phyloP scores from a whole-genome alignment of 2,888 invertebrate species.

The Acleris emargana region DNA sequence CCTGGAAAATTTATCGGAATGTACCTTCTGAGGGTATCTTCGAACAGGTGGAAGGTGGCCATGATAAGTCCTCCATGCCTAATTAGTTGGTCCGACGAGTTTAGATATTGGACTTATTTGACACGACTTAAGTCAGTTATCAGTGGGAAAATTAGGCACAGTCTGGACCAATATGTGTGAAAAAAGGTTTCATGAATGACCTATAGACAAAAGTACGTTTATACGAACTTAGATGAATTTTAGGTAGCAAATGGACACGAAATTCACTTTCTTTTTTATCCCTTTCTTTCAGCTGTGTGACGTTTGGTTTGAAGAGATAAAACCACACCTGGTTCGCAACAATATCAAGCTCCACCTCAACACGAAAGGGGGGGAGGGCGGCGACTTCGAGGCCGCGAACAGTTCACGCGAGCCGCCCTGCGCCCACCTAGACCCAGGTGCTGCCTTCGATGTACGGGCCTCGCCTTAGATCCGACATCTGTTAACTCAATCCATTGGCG shows the following conservation, averaged over 20 bases:
- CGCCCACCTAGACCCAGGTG: slow-evolving; percentile 75
- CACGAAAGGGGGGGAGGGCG: slow-evolving; percentile 38
- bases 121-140: too few species aligned
- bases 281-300: slow-evolving; percentile 69
- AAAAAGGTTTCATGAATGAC: too few species aligned
- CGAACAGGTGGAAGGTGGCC: too few species aligned
- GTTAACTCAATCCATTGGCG: not conserved
- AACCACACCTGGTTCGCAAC: slow-evolving; percentile 71
- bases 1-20: too few species aligned
- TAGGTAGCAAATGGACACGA: not conserved
- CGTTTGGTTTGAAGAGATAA: slow-evolving; percentile 78
- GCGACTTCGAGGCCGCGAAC: slow-evolving; percentile 51
- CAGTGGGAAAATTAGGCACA: too few species aligned
- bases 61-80: too few species aligned
- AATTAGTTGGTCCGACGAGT: too few species aligned
- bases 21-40: too few species aligned
- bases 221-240: too few species aligned
- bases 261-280: not conserved
- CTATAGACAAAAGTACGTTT: too few species aligned
- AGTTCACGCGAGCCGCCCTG: slow-evolving; percentile 48
- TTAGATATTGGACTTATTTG: too few species aligned
- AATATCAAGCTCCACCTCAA: slow-evolving; percentile 72
- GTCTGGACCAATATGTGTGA: too few species aligned
- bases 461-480: slow-evolving; percentile 29
- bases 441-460: slow-evolving; percentile 74